These are phyloP conservation scores for Irena cyanogastra DNA, from an alignment of 2,113 vertebrate species.

Conservation along the genomic window DNA sequence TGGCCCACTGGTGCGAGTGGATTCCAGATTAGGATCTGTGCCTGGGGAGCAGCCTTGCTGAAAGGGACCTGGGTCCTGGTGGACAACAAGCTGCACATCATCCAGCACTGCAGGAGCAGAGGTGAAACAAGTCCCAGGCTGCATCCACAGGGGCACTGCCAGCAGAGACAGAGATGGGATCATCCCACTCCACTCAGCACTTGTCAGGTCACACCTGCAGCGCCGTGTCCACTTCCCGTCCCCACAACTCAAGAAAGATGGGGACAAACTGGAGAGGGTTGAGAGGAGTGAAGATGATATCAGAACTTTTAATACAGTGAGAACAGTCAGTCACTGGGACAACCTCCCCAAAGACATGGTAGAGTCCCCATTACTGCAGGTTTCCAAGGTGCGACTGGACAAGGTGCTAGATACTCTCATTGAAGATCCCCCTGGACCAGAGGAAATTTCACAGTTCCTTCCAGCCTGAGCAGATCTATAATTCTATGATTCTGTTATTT, in stretches of 20 bases:
- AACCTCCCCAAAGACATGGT: neutral
- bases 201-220: neutral
- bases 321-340: neutral
- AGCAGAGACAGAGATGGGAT: neutral
- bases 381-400: neutral
- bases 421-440: neutral
- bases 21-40: neutral
- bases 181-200: no score
- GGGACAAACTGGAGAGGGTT: neutral
- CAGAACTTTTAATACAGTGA: neutral
- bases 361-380: neutral
- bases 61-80: neutral
- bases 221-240: neutral
- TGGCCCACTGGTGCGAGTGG: no score
- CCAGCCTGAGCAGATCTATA: neutral
- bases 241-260: no score
- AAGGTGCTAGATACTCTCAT: neutral
- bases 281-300: neutral
- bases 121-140: neutral
- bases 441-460: neutral
- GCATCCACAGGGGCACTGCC: accelerated
- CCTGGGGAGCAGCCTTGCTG: neutral
- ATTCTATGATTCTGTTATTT: neutral
- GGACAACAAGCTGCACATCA: neutral
- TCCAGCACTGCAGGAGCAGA: neutral